Evolutionary conservation across 2,113 vertebrate species (phyloP).

Genomic region (Austrofundulus limnaeus): DNA sequence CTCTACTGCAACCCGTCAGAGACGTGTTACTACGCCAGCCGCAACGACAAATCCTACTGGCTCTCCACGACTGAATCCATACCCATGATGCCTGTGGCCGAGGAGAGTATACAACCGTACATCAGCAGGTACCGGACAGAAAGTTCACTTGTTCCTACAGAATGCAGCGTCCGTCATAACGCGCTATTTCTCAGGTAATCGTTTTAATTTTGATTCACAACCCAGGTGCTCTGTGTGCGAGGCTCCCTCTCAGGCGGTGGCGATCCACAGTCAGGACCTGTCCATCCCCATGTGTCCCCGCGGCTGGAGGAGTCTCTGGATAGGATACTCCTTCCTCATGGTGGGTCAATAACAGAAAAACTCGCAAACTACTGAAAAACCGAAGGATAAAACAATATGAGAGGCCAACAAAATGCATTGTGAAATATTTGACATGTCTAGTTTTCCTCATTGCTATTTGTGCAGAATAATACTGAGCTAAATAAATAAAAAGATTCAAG

Average conservation of each 20-base stretch:
- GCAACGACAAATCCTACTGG: constrained; percentile 98
- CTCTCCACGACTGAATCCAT: constrained; percentile 93
- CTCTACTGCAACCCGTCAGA: constrained; percentile 94
- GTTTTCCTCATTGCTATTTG: no score
- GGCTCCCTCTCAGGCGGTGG: constrained; percentile 89
- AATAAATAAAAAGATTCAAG: no score
- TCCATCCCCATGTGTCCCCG: constrained; percentile 89
- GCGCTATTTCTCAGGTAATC: not conserved
- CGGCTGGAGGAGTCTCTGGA: constrained; percentile 96
- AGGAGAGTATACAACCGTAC: constrained; percentile 83
- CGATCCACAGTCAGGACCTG: constrained; percentile 92
- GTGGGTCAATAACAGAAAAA: constrained; percentile 66
- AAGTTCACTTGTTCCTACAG: not conserved
- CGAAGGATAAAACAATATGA: no score
- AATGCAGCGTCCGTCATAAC: not conserved
- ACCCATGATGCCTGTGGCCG: constrained; percentile 93
- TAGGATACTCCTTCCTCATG: constrained; percentile 98
- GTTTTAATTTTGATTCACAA: not conserved
- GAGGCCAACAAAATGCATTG: no score
- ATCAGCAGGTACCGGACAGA: constrained; percentile 82
- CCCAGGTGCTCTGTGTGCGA: constrained; percentile 90
- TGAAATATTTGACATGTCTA: no score
- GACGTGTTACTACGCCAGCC: constrained; percentile 91
- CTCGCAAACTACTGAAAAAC: not conserved
- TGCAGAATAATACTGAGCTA: no score